phyloP scores from a whole-genome alignment of 2,113 vertebrate genomes.

The Epinephelus cyanopodus region DNA sequence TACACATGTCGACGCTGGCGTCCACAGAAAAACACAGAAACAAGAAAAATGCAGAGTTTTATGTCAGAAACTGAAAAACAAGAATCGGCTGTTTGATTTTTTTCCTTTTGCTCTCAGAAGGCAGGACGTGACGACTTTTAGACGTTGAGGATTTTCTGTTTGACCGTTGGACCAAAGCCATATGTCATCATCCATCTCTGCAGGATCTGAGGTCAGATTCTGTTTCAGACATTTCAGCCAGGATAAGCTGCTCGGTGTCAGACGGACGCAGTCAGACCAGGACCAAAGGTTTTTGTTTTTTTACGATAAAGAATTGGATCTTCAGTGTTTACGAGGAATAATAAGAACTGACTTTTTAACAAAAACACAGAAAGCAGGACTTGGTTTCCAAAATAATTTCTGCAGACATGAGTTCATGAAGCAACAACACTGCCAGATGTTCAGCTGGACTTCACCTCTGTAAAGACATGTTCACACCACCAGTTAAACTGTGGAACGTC shows the following conservation, averaged over 20 bases:
- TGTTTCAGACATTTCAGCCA: conserved; percentile 31
- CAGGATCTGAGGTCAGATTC: neutral
- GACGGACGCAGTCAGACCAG: neutral
- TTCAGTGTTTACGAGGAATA: neutral
- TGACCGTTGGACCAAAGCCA: too few relatives aligned
- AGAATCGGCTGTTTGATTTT: too few relatives aligned
- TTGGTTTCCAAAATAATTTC: neutral
- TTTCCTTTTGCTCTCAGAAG: too few relatives aligned
- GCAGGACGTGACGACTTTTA: too few relatives aligned
- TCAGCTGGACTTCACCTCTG: neutral
- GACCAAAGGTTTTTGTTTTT: neutral
- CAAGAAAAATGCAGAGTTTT: too few relatives aligned
- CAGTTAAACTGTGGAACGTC: too few relatives aligned
- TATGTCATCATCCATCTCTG: too few relatives aligned
- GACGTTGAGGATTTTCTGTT: neutral
- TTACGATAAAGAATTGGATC: too few relatives aligned
- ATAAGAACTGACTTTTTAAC: neutral
- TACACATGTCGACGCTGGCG: too few relatives aligned
- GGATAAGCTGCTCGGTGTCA: conserved; percentile 67
- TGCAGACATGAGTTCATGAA: neutral
- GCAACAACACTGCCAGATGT: conserved; percentile 25
- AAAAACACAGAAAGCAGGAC: neutral
- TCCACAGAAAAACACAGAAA: too few relatives aligned
- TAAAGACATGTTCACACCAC: too few relatives aligned
- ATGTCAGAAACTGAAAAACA: too few relatives aligned